Evolutionary conservation across 2,113 vertebrate genomes (phyloP), one percentile per base, ranked within the genome.

Genomic region (Pollimyrus isidori): DNA sequence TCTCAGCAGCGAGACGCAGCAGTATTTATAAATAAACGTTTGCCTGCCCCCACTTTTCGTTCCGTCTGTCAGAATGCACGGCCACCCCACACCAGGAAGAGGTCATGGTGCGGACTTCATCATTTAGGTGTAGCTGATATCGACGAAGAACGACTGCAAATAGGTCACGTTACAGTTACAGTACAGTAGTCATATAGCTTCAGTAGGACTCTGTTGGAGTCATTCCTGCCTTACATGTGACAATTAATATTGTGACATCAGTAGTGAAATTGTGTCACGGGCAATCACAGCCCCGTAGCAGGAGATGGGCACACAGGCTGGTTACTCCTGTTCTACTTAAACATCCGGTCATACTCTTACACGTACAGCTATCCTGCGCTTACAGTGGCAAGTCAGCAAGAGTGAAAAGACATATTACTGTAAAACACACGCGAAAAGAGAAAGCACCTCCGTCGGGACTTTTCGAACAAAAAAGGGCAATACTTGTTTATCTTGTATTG

Each of bases 401-500:
- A 48, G 46, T 23, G 48, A 82, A 23, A 52, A 56, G 48, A 87
- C 39, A 21, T 39, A 56, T 53, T 53, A 35, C 50, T 35, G 23
- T 26, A 39, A 35, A 53, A 53, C 5, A 21, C 35, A 46, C 82
- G 19, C 39, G 26, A 21, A 45, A 84, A 9, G 23, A 84, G 42
- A 84, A 48, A 84, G 30, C 49, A 35, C 26, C 85, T 53, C 30
- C 6, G 30, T 13, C 85, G 56, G 26, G 30, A 87, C 13, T 2
- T 87, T 17, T 39, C 4, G 0, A 35, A 53, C 13, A 53, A 39
- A 87, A 87, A 87, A 87, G 48, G 85, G 49, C 85, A 86, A 86
- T 52, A 87, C n/a, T 87, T 87, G 49, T 87, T 87, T 21, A 53
- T 53, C 49, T 52, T 86, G 84, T 46, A 49, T 85, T 46, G 82